These are phyloP conservation scores for Hipposideros armiger DNA, from an alignment of 2,113 vertebrate genomes.

Conservation along the genomic window DNA sequence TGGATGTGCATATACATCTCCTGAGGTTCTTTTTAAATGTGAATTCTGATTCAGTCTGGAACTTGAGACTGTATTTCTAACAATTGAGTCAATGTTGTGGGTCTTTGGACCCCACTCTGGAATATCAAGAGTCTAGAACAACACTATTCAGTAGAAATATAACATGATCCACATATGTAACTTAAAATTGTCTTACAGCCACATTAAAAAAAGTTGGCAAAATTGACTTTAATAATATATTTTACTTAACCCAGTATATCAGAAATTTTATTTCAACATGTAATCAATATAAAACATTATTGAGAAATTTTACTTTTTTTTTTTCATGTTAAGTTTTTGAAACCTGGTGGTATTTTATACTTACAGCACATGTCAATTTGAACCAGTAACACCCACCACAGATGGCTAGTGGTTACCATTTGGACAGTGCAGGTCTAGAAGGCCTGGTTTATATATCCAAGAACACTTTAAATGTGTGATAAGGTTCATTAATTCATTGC, in stretches of 20 bases:
- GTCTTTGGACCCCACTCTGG: background rate
- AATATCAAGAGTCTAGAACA: background rate
- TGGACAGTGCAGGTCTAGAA: background rate
- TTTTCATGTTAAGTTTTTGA: background rate
- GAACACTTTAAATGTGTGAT: background rate
- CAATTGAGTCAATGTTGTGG: background rate
- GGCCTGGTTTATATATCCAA: background rate
- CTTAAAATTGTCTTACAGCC: background rate
- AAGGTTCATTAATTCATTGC: background rate
- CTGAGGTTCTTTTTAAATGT: background rate
- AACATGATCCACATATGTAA: background rate
- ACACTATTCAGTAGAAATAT: background rate
- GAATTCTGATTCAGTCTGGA: background rate
- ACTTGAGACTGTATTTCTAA: background rate
- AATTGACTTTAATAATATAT: conserved; percentile 6
- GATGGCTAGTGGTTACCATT: background rate
- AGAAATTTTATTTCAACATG: conserved; percentile 24
- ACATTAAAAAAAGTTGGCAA: background rate
- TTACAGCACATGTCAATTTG: background rate
- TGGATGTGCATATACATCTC: background rate
- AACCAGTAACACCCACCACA: background rate
- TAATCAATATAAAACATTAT: background rate
- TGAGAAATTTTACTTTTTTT: background rate
- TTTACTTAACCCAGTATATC: background rate
- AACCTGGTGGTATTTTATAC: conserved; percentile 41